Evolutionary conservation across 2,797 vertebrate genomes (phyloP).

Genomic region (Notoglanidium macrostoma): DNA sequence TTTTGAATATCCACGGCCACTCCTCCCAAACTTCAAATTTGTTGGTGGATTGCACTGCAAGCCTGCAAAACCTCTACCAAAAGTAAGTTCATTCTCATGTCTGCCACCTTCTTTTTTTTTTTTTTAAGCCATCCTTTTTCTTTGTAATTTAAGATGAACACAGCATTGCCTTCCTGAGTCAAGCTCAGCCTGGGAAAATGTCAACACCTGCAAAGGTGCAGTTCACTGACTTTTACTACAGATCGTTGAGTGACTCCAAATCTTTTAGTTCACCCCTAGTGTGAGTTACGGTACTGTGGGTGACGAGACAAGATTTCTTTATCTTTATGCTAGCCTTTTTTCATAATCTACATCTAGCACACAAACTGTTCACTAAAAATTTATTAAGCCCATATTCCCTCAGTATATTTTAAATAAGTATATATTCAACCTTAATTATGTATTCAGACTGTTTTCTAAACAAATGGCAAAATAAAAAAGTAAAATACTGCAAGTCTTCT

Average conservation of each 20-base stretch:
- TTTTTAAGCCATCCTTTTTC: neutral
- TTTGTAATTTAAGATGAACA: neutral
- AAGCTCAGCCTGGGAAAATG: no score
- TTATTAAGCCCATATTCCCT: neutral
- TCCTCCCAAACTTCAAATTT: conserved; percentile 85
- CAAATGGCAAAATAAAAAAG: neutral
- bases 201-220: neutral
- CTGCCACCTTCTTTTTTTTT: neutral
- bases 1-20: conserved; percentile 84
- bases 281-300: neutral
- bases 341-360: no score
- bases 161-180: no score
- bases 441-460: neutral
- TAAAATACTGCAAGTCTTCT: neutral
- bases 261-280: neutral
- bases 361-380: no score
- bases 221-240: neutral
- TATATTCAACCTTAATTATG: neutral
- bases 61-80: conserved; percentile 81
- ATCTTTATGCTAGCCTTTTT: no score
- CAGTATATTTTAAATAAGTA: neutral
- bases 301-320: neutral
- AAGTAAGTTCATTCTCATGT: conserved; percentile 65
- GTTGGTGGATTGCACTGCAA: conserved; percentile 88
- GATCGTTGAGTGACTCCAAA: neutral